A percentile compares a stretch with the other conserved stretches of the same genome.
Conservation (phyloP, 2,888 invertebrate species). For the Cryptocephalus primarius region DNA sequence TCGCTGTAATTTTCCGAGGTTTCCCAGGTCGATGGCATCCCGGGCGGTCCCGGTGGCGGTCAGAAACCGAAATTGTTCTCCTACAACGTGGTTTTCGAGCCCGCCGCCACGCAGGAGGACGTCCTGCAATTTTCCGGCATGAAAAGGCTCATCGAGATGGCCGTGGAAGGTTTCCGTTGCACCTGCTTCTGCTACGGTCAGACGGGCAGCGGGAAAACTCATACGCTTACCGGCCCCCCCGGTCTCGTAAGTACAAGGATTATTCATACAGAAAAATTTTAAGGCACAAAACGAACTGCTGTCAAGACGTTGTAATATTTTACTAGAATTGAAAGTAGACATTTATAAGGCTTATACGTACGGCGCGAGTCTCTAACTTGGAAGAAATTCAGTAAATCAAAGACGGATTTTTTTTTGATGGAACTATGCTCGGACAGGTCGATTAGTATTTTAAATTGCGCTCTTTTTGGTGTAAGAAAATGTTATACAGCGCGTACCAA, state of each 20-base stretch:
- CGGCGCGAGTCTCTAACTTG: no score
- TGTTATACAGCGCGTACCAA: no score
- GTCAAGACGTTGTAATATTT: no score
- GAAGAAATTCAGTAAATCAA: no score
- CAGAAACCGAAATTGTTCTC: constrained; percentile 81
- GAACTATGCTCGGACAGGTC: no score
- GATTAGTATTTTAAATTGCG: no score
- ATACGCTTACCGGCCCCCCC: constrained; percentile 87
- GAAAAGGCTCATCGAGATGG: constrained; percentile 85
- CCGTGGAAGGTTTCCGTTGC: constrained; percentile 86
- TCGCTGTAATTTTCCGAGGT: not conserved
- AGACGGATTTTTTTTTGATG: no score
- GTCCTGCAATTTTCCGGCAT: constrained; percentile 84
- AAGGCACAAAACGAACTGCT: no score
- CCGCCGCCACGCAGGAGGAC: constrained; percentile 76
- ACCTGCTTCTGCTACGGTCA: constrained; percentile 95
- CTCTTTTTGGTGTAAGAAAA: no score
- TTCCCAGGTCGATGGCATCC: constrained; percentile 39
- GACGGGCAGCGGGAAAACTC: constrained; percentile 93
- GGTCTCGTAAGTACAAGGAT: constrained; percentile 51
- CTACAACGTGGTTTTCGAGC: constrained; percentile 90
- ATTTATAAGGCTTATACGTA: not conserved
- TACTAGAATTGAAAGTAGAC: no score
- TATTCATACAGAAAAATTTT: not conserved
- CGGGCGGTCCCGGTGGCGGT: constrained; percentile 42